Evolutionary conservation across 1,140 invertebrate genomes (phyloP).

Genomic region (Drosophila biarmipes): DNA sequence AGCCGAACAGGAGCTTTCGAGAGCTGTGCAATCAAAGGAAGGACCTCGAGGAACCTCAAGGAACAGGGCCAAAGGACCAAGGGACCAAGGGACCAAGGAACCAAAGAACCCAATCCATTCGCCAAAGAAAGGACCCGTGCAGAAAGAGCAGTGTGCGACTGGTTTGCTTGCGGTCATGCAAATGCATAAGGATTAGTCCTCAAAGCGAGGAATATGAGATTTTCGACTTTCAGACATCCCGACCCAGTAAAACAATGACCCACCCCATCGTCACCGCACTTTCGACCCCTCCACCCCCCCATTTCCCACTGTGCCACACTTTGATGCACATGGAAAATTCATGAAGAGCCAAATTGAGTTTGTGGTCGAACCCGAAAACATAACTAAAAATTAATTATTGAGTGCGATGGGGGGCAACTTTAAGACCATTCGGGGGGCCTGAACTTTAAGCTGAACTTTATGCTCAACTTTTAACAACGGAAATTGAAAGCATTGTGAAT

Average conservation of each 20-base stretch:
- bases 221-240: neutral
- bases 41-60: conserved; percentile 5
- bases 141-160: neutral
- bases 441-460: conserved; percentile 33
- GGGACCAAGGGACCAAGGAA: neutral
- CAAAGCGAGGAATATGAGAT: conserved; percentile 32
- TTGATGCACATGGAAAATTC: conserved; percentile 44
- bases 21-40: conserved; percentile 54
- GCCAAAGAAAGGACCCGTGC: conserved; percentile 11
- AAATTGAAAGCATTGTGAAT: neutral
- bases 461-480: conserved; percentile 20
- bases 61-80: neutral
- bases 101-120: neutral
- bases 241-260: conserved; percentile 29
- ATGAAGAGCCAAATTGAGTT: conserved; percentile 53
- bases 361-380: conserved; percentile 44
- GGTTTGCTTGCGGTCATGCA: conserved; percentile 37
- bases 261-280: conserved; percentile 3
- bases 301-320: neutral
- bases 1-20: conserved; percentile 44
- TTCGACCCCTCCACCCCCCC: neutral
- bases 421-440: conserved; percentile 26
- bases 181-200: conserved; percentile 41
- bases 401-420: conserved; percentile 20
- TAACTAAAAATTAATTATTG: conserved; percentile 52